Evolutionary conservation across 1,140 invertebrate species (phyloP), one percentile per base, ranked within the genome.

Genomic region (Zophobas atratus): DNA sequence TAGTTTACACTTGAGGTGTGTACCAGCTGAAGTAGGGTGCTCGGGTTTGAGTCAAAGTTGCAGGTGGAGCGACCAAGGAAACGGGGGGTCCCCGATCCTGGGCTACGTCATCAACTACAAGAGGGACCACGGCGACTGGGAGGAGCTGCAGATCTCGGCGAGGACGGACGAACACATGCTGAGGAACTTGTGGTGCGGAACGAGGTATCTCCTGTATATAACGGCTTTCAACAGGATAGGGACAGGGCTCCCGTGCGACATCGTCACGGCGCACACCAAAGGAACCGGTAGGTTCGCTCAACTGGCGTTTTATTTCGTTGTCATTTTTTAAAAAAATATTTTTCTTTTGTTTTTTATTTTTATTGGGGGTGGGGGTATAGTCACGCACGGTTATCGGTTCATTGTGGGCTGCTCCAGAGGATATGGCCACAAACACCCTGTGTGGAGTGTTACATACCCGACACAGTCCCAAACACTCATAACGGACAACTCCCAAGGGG

Each of bases 51-150:
- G 8, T 8, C 3, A 46, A 3, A 35, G n/a, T 34, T 57, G 35
- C 34, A 57, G 55, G 60, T 85, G 84, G 84, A 77, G 88, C 63
- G 91, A 93, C 83, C 91, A 91, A 78, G 91, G 90, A 39, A 91
- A 94, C 79, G 92, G 92, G 1, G 92, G 92, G 20, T 93, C 92
- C 78, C 92, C 92, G 32, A 92, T 94, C 55, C 86, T 93, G 55
- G 95, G 94, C 34, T 96, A 96, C 86, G 93, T 95, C 1, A 93
- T 96, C 35, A 95, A 96, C 87, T 96, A 95, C 85, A 96, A 96
- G 86, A 88, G 94, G n/a, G 94, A 96, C 79, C 93, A 93, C 81
- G 94, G 95, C 0, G 95, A 96, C 82, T 96, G 94, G 94, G 94
- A 96, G 85, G 94, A 96, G 86, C 87, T 95, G 71, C 94, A 95